A percentile compares a stretch with the other conserved stretches of the same genome.
Conservation (phyloP, 2,797 vertebrate species). For the Gymnodraco acuticeps region DNA sequence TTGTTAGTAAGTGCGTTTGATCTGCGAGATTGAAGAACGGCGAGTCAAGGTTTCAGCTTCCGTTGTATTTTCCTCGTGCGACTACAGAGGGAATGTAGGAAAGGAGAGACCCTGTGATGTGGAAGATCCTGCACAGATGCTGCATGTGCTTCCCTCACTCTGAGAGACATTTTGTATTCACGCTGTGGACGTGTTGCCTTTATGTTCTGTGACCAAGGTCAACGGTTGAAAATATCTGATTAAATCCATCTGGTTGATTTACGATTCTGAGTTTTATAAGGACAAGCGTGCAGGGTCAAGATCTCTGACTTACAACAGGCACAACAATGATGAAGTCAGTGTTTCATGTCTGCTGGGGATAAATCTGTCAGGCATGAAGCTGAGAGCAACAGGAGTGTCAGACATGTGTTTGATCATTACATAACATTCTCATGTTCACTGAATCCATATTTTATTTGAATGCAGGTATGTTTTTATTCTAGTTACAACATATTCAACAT, state of each 20-base stretch:
- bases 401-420: background rate
- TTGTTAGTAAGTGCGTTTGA: conserved; percentile 58
- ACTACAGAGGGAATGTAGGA: conserved; percentile 59
- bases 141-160: conserved; percentile 42
- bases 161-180: conserved; percentile 54
- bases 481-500: background rate
- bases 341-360: conserved; percentile 33
- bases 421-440: conserved; percentile 1
- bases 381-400: conserved; percentile 13
- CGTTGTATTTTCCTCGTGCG: conserved; percentile 42
- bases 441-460: background rate
- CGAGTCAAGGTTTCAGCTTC: conserved; percentile 54
- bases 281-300: conserved; percentile 29
- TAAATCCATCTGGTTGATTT: conserved; percentile 54
- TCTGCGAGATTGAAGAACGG: conserved; percentile 56
- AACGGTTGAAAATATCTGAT: conserved; percentile 50
- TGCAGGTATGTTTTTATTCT: background rate
- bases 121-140: conserved; percentile 45
- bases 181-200: conserved; percentile 39
- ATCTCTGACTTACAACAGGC: conserved; percentile 29
- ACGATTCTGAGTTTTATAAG: conserved; percentile 44
- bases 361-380: conserved; percentile 14
- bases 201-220: conserved; percentile 66
- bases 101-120: conserved; percentile 54
- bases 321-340: conserved; percentile 44